Evolutionary conservation across 2,113 vertebrate genomes (phyloP).

Genomic region (Melanostigma gelatinosum): DNA sequence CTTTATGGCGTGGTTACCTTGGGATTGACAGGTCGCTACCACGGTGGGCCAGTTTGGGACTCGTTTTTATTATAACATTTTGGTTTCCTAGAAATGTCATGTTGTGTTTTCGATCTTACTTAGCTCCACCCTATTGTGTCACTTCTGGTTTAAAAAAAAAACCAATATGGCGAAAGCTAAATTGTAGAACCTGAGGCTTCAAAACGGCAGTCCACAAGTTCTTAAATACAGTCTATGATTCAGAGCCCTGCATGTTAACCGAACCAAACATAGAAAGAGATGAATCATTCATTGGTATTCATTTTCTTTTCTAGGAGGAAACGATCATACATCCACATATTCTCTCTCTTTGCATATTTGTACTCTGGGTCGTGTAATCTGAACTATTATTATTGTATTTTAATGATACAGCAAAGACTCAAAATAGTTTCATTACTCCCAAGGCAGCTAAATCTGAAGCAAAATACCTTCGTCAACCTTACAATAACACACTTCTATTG

Average conservation of each 20-base stretch:
- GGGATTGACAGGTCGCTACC: background rate
- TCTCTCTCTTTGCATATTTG: background rate
- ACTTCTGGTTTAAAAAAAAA: background rate
- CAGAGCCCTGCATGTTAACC: constrained; percentile 23
- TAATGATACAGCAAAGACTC: constrained; percentile 32
- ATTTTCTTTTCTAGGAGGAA: constrained; percentile 31
- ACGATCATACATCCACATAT: constrained; percentile 9
- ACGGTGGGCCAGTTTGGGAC: no score
- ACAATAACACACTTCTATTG: constrained; percentile 62
- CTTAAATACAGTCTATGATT: background rate
- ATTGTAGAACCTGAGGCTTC: background rate
- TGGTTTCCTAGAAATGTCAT: background rate
- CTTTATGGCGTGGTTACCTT: background rate
- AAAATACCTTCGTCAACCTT: constrained; percentile 55
- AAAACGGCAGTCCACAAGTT: background rate
- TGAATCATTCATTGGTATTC: constrained; percentile 45
- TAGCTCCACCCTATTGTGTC: background rate
- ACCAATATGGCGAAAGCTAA: no score
- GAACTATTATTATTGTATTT: constrained; percentile 41
- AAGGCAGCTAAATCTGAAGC: constrained; percentile 45
- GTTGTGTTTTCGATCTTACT: background rate
- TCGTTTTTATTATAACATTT: background rate
- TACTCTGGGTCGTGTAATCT: constrained; percentile 12
- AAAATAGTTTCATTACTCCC: constrained; percentile 58
- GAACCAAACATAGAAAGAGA: constrained; percentile 16